phyloP scores from a whole-genome alignment of 2,888 invertebrate genomes.

The Oegoconia quadripuncta region DNA sequence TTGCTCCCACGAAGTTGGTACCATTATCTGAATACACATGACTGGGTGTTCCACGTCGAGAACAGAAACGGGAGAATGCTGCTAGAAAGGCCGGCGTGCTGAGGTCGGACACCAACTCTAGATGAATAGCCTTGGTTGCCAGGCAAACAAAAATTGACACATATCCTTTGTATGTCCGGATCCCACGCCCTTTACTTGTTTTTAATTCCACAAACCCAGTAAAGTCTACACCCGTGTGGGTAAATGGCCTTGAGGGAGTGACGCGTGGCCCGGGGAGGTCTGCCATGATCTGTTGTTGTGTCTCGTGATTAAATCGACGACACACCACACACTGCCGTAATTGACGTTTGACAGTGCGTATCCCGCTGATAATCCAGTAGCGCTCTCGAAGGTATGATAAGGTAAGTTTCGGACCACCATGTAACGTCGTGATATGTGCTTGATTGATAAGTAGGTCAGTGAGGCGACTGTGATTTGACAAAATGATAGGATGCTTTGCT shows the following conservation, averaged over 20 bases:
- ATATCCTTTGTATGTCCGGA: constrained; percentile 3
- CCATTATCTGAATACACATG: constrained; percentile 18
- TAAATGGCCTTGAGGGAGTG: not conserved
- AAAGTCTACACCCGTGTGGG: not conserved
- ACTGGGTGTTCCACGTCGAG: constrained; percentile 10
- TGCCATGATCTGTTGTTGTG: not conserved
- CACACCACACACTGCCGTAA: not conserved
- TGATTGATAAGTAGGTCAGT: not conserved
- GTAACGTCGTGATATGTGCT: not conserved
- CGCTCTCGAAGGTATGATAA: not conserved
- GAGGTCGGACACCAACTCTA: too few relatives aligned
- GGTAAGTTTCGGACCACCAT: not conserved
- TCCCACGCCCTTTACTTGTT: not conserved
- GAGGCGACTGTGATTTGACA: not conserved
- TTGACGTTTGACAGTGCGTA: not conserved
- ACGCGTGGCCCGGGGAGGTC: not conserved
- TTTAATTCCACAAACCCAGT: not conserved
- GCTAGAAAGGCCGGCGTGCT: too few relatives aligned
- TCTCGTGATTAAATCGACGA: not conserved
- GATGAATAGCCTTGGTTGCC: constrained; percentile 17
- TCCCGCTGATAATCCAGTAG: not conserved
- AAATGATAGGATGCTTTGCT: not conserved
- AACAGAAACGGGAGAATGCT: constrained; percentile 12
- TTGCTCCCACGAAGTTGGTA: constrained; percentile 12
- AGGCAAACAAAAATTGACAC: constrained; percentile 17